Evolutionary conservation across 2,113 vertebrate genomes (phyloP).

Genomic region (Canis aureus): DNA sequence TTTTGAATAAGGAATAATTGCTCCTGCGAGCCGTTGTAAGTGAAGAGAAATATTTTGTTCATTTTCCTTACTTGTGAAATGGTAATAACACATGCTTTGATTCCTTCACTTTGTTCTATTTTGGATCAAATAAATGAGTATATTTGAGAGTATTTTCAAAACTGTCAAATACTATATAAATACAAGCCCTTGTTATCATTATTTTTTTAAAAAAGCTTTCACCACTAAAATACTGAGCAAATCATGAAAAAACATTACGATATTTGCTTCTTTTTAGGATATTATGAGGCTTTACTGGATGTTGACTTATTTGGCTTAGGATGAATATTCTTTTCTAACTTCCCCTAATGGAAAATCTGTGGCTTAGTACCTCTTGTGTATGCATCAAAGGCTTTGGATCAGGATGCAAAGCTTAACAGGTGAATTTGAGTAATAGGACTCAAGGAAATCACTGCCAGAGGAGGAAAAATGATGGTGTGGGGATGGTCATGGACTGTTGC

Average conservation of each 20-base stretch:
- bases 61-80: background rate
- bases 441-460: background rate
- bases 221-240: background rate
- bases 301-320: background rate
- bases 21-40: background rate
- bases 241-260: background rate
- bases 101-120: constrained; percentile 41
- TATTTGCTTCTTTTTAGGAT: background rate
- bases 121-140: constrained; percentile 55
- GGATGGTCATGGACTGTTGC: rapidly evolving
- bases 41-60: background rate
- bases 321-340: background rate
- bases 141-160: constrained; percentile 53
- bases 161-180: background rate
- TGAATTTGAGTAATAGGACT: background rate
- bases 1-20: background rate
- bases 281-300: background rate
- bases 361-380: background rate
- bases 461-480: background rate
- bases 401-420: background rate
- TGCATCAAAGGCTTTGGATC: background rate
- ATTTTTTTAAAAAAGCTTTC: background rate
- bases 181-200: constrained; percentile 49
- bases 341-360: background rate
- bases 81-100: background rate